phyloP scores from a whole-genome alignment of 2,113 vertebrate species.

The Typhlomys cinereus region DNA sequence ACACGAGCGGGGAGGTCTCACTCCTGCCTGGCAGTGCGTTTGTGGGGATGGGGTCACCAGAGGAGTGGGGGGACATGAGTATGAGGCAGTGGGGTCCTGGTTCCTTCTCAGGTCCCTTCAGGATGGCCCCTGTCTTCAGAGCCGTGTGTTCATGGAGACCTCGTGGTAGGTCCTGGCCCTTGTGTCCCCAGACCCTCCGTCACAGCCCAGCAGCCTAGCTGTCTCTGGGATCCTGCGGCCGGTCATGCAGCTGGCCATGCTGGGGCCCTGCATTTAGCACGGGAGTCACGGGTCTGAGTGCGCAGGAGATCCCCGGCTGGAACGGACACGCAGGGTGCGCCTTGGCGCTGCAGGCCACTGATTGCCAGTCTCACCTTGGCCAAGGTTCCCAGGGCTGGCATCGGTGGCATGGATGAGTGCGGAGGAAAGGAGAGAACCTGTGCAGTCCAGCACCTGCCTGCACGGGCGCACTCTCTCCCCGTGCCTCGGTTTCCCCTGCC shows the following conservation, averaged over 20 bases:
- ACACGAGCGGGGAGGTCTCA: no score
- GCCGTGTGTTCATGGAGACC: not conserved
- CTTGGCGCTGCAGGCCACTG: not conserved
- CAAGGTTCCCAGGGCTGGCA: not conserved
- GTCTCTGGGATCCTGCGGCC: not conserved
- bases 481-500: not conserved
- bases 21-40: no score
- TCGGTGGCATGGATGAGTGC: fast-evolving
- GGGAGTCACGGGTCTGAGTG: fast-evolving
- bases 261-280: not conserved
- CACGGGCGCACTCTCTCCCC: fast-evolving
- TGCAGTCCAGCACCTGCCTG: fast-evolving
- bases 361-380: not conserved
- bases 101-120: not conserved
- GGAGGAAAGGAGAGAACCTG: fast-evolving
- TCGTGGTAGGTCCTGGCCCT: fast-evolving
- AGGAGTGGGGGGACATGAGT: fast-evolving
- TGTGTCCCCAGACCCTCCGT: not conserved
- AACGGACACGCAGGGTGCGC: fast-evolving
- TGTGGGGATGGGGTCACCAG: no score
- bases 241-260: fast-evolving
- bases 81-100: not conserved
- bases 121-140: not conserved
- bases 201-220: not conserved
- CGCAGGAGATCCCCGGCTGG: fast-evolving